Percentiles rank a stretch among this genome's conserved stretches.
Conservation (phyloP, 2,797 vertebrate species). For the Pogonophryne albipinna region DNA sequence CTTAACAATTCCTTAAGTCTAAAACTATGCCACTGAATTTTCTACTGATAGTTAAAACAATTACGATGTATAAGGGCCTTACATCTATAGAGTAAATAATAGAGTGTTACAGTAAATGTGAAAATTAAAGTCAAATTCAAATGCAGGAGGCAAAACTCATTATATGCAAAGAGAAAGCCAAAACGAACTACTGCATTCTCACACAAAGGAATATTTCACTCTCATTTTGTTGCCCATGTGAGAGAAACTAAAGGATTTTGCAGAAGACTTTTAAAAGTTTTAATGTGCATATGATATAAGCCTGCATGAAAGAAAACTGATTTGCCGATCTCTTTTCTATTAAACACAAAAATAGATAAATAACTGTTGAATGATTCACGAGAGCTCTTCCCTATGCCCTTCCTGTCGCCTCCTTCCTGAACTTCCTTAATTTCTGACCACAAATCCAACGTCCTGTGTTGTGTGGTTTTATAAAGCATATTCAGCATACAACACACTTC, state of each 20-base stretch:
- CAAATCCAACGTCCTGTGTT: slow-evolving; percentile 21
- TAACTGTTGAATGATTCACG: slow-evolving; percentile 34
- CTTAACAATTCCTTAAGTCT: too few species aligned
- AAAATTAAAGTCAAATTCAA: not conserved
- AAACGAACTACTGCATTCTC: not conserved
- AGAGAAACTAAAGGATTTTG: not conserved
- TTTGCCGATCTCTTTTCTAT: not conserved
- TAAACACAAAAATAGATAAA: not conserved
- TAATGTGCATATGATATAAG: not conserved
- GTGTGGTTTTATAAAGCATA: not conserved
- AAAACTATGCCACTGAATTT: too few species aligned
- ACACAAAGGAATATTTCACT: not conserved
- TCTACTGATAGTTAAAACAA: too few species aligned
- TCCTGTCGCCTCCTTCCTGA: slow-evolving; percentile 33
- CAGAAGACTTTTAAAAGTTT: not conserved
- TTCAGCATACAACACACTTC: not conserved
- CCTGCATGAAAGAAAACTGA: not conserved
- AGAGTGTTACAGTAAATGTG: not conserved
- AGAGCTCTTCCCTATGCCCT: slow-evolving; percentile 16
- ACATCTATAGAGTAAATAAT: too few species aligned
- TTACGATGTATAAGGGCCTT: too few species aligned
- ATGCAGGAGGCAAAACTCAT: slow-evolving; percentile 1
- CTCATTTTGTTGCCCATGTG: too few species aligned
- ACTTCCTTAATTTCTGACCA: slow-evolving; percentile 50
- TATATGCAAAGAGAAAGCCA: not conserved